Evolutionary conservation across 2,888 invertebrate species (phyloP), one percentile per base, ranked within the genome.

Genomic region (Polyommatus iphigenia): DNA sequence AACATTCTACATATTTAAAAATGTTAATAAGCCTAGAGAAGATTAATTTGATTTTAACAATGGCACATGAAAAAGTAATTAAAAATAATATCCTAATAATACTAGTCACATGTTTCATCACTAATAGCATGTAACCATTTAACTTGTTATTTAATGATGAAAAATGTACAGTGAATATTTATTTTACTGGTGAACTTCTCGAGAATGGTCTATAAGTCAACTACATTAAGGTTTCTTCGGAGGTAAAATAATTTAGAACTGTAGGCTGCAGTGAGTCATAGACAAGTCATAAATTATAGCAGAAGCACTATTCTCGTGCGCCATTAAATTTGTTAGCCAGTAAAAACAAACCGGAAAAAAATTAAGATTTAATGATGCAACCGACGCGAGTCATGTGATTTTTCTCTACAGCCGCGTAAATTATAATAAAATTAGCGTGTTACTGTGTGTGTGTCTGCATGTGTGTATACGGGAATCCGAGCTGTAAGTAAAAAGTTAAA

Each of bases 331-430:
- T 67, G 67, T 32, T 67, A 32, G 67, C 67, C 67, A 67, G 15
- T 67, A 32, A 29, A 80, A 82, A 82, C 82, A 82, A 81, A 73
- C 73, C 6, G 20, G 73, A 73, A 46, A 24, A 41, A 73, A 41
- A 41, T 41, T 41, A 10, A 73, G 73, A 41, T 73, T 73, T 73
- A 73, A 54, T 54, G 75, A 75, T 54, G 75, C 50, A 50, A 75
- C 29, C 50, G 54, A 54, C 54, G 54, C 54, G 50, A 50, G 54
- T 75, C 75, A 75, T 75, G 75, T 75, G 75, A 75, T 54, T 75
- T 54, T 75, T 75, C 15, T 46, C 18, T 75, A 54, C 41, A 73
- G 75, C 50, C 50, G 29, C 50, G 54, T 75, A 75, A 75, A 54
- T 75, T 54, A 50, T 29, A 75, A 54, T 54, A 75, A 54, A 54